Conservation (phyloP, 2,888 invertebrate species). For the Chouioia cunea region DNA sequence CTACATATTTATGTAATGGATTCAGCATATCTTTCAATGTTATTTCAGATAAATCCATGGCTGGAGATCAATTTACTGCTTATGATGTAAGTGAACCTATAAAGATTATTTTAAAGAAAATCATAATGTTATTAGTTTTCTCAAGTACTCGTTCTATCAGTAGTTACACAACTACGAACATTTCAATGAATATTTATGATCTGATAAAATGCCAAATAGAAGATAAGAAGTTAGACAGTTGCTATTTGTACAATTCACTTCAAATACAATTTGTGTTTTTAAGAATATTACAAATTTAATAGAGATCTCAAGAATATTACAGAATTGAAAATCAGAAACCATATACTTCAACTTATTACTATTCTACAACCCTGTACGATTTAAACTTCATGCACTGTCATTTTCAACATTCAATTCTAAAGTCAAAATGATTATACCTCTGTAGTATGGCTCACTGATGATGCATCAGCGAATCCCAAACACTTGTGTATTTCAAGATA, state of each 20-base stretch:
- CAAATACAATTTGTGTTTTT: not conserved
- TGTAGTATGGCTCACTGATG: slow-evolving; percentile 15
- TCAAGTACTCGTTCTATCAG: not conserved
- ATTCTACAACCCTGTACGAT: too few species aligned
- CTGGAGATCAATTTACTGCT: slow-evolving; percentile 74
- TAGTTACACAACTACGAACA: slow-evolving; percentile 2
- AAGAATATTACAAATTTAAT: too few species aligned
- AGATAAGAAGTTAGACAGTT: slow-evolving; percentile 11
- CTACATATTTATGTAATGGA: too few species aligned
- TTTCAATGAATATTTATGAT: slow-evolving; percentile 8
- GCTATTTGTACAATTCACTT: not conserved
- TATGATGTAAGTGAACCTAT: slow-evolving; percentile 74
- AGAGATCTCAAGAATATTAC: not conserved
- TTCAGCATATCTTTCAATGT: slow-evolving; percentile 3
- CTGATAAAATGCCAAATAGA: slow-evolving; percentile 6
- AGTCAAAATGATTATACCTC: slow-evolving; percentile 16
- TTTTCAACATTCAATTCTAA: too few species aligned
- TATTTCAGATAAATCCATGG: slow-evolving; percentile 72
- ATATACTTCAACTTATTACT: too few species aligned
- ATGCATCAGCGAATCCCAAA: slow-evolving; percentile 23
- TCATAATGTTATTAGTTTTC: not conserved
- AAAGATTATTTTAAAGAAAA: not conserved
- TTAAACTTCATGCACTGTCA: too few species aligned
- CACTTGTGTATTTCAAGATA: slow-evolving; percentile 8
- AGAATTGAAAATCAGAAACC: not conserved